Evolutionary conservation across 2,113 vertebrate genomes (phyloP).

Genomic region (Pseudopipra pipra): DNA sequence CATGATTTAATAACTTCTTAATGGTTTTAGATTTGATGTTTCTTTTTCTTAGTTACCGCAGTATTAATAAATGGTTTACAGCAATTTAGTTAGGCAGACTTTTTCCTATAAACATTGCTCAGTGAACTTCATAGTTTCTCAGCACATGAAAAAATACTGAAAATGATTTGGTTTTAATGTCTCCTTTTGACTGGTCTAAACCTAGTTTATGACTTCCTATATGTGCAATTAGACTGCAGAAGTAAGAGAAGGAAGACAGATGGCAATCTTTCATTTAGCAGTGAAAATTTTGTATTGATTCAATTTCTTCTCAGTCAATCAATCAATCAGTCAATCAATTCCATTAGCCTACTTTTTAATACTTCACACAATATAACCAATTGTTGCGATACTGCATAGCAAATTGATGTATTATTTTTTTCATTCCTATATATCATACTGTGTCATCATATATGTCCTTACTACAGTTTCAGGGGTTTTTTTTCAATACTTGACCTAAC

Average conservation of each 20-base stretch:
- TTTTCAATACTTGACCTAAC: not conserved
- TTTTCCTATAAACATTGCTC: not conserved
- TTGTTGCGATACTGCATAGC: not conserved
- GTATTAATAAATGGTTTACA: not conserved
- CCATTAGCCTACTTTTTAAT: not conserved
- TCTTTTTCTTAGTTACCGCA: not conserved
- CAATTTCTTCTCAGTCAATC: not conserved
- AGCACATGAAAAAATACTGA: not conserved
- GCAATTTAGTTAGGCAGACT: not conserved
- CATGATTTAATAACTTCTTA: not conserved
- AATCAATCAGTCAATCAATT: not conserved
- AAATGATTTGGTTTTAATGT: not conserved
- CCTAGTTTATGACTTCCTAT: not conserved
- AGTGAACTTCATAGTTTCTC: not conserved
- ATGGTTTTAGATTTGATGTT: not conserved
- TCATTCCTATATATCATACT: not conserved
- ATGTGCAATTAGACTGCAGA: not conserved
- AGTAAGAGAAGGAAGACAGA: not conserved
- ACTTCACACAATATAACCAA: not conserved
- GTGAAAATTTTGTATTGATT: not conserved
- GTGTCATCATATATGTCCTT: not conserved
- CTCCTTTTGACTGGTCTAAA: not conserved
- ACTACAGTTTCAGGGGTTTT: not conserved
- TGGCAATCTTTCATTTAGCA: not conserved
- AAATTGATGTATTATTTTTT: not conserved